Base-by-base conservation (phyloP, 2,113 vertebrate genomes). In the Austrofundulus limnaeus region DNA sequence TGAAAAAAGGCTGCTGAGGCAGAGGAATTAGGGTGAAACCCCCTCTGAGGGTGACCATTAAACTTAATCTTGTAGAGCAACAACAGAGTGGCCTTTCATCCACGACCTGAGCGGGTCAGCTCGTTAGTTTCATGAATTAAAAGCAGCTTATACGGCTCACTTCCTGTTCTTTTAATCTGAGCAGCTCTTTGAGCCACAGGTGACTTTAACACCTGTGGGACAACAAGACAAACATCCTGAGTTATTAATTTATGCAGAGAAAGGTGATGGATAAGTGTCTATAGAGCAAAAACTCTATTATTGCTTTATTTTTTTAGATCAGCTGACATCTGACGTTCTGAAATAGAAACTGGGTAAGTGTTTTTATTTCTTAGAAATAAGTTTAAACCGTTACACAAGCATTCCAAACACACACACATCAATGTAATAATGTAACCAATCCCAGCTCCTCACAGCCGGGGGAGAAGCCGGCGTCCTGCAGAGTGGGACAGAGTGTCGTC, bases 81-180 rank as follows among this genome's bases (percentile, higher is more conserved):
- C 49, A 65, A 53, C 63, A 57, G 60, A 58, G 52, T 59, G 19
- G 53, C 64, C 60, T 78, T 75, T 82, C 47, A 82, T 78, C 54
- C 57, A 39, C 21, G 50, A 19, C 16, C 41, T 66, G 55, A 41
- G 41, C 31, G 75, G 67, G 58, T 68, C 53, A 38, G 24, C 45
- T 24, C 19, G 20, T 37, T n/a, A 5, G 61, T 34, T 38, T 28
- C 7, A 11, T 50, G 23, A 51, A 66, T 59, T 55, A 66, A 46
- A 52, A 46, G 17, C 46, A 48, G 70, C 21, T 77, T 28, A 41
- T 39, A 25, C n/a, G n/a, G 54, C 62, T 50, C 48, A 37, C 53
- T 71, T 21, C 43, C 23, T 28, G 20, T 41, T 45, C 23, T 43
- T 15, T 41, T 19, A 56, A 54, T 10, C 10, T 25, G 24, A 52